These are phyloP conservation scores for Peromyscus leucopus DNA, from an alignment of 2,113 vertebrate species.

Conservation along the genomic window DNA sequence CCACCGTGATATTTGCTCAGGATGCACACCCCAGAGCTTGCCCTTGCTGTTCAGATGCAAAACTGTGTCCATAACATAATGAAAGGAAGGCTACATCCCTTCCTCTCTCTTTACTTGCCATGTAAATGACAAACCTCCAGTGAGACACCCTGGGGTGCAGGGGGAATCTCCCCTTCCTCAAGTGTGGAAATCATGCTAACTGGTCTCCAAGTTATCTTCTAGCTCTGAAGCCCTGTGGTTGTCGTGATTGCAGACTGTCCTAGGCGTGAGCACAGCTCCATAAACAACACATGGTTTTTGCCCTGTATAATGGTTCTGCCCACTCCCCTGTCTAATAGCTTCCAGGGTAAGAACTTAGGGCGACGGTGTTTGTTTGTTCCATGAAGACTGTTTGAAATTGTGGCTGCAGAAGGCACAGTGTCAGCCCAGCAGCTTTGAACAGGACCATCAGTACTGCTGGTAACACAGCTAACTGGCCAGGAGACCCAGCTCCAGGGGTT, in stretches of 20 bases:
- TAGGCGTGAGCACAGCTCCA: background rate
- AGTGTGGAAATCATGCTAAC: background rate
- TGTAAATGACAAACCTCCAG: background rate
- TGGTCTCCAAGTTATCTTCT: background rate
- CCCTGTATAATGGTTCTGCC: background rate
- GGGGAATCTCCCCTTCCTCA: background rate
- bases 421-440: background rate
- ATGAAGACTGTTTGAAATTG: background rate
- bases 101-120: accelerated
- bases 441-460: background rate
- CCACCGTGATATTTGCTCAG: background rate
- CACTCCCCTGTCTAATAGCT: conserved; percentile 8
- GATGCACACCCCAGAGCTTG: too few relatives aligned
- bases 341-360: background rate
- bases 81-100: background rate
- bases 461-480: background rate
- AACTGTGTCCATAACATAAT: background rate
- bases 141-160: background rate
- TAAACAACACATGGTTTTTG: background rate
- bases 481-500: background rate
- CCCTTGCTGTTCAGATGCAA: background rate
- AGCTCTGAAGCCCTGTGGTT: background rate
- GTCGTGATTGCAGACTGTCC: background rate
- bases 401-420: background rate
- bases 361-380: background rate